phyloP scores from a whole-genome alignment of 2,113 vertebrate genomes.

The Clarias macrocephalus region DNA sequence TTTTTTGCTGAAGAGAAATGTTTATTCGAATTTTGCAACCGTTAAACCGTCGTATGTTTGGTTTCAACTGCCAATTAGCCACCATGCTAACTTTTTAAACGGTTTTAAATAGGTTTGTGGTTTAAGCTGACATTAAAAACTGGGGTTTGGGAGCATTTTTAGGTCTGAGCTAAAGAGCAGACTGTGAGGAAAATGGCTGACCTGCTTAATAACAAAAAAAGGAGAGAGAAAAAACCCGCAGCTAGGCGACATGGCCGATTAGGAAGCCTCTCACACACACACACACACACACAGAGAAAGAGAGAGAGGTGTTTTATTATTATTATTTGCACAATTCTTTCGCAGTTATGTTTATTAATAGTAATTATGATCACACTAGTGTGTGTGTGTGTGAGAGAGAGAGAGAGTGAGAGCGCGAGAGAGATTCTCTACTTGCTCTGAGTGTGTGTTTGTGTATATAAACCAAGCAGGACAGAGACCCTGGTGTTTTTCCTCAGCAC shows the following conservation, averaged over 20 bases:
- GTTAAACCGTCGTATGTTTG: too few species aligned
- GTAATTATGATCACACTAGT: too few species aligned
- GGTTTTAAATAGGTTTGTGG: neutral
- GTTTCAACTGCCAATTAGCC: too few species aligned
- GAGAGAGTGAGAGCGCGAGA: too few species aligned
- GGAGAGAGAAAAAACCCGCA: neutral
- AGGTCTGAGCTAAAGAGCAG: neutral
- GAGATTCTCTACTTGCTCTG: neutral
- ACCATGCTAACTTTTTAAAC: neutral
- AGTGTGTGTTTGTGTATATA: neutral
- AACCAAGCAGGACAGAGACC: neutral
- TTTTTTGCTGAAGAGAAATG: too few species aligned
- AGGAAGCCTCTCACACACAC: too few species aligned
- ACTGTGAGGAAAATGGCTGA: conserved; percentile 48
- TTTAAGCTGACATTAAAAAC: neutral
- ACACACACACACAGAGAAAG: neutral
- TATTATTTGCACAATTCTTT: accelerated
- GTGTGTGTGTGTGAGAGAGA: neutral
- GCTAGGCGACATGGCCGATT: neutral
- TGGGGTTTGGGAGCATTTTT: neutral
- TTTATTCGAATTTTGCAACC: too few species aligned
- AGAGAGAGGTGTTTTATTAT: too few species aligned
- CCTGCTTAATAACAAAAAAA: conserved; percentile 2
- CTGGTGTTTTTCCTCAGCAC: neutral
- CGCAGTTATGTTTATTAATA: neutral